phyloP scores from a whole-genome alignment of 1,140 invertebrate species.

The Eufriesea mexicana region DNA sequence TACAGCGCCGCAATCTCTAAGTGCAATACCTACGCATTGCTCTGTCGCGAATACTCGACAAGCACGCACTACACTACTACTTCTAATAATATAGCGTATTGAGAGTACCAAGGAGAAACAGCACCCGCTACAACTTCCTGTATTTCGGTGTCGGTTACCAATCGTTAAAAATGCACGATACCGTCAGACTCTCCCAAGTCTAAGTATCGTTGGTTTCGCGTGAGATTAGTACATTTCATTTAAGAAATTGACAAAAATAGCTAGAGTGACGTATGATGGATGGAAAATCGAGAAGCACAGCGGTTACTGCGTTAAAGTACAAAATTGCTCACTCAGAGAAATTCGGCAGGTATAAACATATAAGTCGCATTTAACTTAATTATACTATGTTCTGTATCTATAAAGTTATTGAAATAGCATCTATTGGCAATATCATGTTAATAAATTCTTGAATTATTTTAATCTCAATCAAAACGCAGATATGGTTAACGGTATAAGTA shows the following conservation, averaged over 20 bases:
- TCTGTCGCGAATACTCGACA: constrained; percentile 11
- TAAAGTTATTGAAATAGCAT: not conserved
- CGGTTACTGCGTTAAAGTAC: constrained; percentile 55
- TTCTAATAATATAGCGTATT: constrained; percentile 62
- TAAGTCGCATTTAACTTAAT: not conserved
- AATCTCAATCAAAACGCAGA: not conserved
- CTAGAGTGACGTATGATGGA: not conserved
- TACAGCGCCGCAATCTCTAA: not conserved
- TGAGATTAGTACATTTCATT: not conserved
- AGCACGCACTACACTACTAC: constrained; percentile 18
- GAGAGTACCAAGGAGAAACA: constrained; percentile 27
- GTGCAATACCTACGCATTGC: not conserved
- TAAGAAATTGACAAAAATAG: not conserved
- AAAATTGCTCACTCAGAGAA: constrained; percentile 65
- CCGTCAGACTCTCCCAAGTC: not conserved
- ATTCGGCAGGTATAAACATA: constrained; percentile 70
- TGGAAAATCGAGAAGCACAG: not conserved
- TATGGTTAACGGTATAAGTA: not conserved
- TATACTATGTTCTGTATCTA: no score
- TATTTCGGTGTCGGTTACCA: constrained; percentile 43
- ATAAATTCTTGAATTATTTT: not conserved
- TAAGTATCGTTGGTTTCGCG: constrained; percentile 4
- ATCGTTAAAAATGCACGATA: constrained; percentile 23
- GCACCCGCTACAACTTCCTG: constrained; percentile 28
- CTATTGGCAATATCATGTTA: not conserved